These are phyloP conservation scores for Trichomycterus rosablanca DNA, from an alignment of 2,113 vertebrate species.

Conservation along the genomic window DNA sequence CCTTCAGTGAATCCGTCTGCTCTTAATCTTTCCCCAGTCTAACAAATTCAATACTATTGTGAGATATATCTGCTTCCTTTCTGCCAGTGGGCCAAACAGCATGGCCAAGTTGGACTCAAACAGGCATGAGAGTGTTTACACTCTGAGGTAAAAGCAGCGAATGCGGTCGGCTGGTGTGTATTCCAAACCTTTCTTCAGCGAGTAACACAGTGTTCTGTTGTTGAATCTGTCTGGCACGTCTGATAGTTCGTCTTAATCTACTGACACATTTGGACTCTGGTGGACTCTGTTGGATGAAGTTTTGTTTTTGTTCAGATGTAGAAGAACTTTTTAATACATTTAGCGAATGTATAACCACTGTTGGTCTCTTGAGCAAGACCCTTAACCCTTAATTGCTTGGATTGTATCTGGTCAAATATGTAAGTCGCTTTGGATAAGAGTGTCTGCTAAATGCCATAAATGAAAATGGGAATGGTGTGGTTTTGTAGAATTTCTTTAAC, in stretches of 20 bases:
- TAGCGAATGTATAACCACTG: too few relatives aligned
- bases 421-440: too few relatives aligned
- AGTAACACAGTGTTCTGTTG: not conserved
- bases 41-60: slow-evolving; percentile 23
- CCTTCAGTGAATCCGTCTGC: slow-evolving; percentile 2
- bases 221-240: slow-evolving; percentile 1
- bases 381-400: too few relatives aligned
- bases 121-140: slow-evolving; percentile 32
- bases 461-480: too few relatives aligned
- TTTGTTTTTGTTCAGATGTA: too few relatives aligned
- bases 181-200: slow-evolving; percentile 1
- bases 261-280: slow-evolving; percentile 28
- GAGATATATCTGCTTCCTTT: slow-evolving; percentile 19
- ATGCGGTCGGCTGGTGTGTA: slow-evolving; percentile 18
- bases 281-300: slow-evolving; percentile 31
- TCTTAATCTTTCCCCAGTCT: not conserved
- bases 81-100: slow-evolving; percentile 24
- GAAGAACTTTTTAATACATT: too few relatives aligned
- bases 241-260: slow-evolving; percentile 28
- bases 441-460: too few relatives aligned
- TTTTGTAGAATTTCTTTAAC: too few relatives aligned
- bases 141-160: slow-evolving; percentile 29
- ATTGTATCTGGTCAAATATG: too few relatives aligned
- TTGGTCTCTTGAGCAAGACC: too few relatives aligned
- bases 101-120: slow-evolving; percentile 19